Evolutionary conservation across 2,797 vertebrate genomes (phyloP).

Genomic region (Onychomys arenicola): DNA sequence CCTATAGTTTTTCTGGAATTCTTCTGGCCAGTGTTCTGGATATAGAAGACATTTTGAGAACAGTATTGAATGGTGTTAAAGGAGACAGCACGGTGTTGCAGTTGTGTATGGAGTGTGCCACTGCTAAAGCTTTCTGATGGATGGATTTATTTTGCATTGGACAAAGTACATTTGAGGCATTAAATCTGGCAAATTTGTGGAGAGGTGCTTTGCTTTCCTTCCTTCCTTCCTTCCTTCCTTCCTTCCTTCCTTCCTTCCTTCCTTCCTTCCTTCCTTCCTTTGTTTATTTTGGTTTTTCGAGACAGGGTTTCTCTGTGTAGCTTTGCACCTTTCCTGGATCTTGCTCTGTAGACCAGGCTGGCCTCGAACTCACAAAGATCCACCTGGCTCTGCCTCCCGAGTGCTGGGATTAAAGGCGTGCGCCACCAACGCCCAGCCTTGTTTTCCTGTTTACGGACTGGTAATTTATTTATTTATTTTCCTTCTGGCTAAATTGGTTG

Average conservation of each 20-base stretch:
- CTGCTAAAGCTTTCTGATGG: not conserved
- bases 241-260: too few relatives aligned
- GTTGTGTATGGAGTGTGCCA: not conserved
- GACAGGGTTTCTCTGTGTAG: too few relatives aligned
- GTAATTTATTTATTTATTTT: not conserved
- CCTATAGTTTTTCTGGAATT: not conserved
- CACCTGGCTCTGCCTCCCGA: too few relatives aligned
- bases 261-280: too few relatives aligned
- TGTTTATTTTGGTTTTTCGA: too few relatives aligned
- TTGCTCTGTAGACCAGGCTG: too few relatives aligned
- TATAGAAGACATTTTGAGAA: not conserved
- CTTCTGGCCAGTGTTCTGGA: not conserved
- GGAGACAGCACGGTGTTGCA: not conserved
- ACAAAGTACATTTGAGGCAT: not conserved
- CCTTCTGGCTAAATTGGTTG: not conserved
- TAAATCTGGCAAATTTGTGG: constrained; percentile 3
- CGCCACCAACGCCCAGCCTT: too few relatives aligned
- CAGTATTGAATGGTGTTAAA: not conserved
- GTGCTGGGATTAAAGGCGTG: too few relatives aligned
- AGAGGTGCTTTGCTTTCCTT: not conserved
- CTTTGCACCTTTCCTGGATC: too few relatives aligned
- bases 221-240: too few relatives aligned
- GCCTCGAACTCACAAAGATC: too few relatives aligned
- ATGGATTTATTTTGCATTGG: not conserved
- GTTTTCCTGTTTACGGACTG: not conserved